Evolutionary conservation across 2,113 vertebrate genomes (phyloP).

Genomic region (Pterophyllum scalare): DNA sequence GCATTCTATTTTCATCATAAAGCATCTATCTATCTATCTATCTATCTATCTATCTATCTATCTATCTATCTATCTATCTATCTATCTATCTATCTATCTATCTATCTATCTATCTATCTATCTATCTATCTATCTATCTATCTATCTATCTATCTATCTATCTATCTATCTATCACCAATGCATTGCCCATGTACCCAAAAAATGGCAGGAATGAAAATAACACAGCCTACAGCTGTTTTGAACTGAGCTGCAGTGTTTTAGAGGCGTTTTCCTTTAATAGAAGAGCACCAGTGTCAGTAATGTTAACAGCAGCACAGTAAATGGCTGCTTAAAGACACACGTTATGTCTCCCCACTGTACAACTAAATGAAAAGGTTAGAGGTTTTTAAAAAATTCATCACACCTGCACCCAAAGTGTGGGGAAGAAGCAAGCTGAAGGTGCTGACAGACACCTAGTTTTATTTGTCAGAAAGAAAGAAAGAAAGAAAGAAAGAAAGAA

Average conservation of each 20-base stretch:
- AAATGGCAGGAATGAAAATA: constrained; percentile 36
- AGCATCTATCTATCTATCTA: no score
- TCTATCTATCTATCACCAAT: no score
- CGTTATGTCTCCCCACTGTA: constrained; percentile 6
- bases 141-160: no score
- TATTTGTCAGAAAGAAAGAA: constrained; percentile 19
- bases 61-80: no score
- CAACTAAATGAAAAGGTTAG: constrained; percentile 64
- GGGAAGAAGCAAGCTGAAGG: not conserved
- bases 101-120: no score
- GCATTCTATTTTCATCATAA: not conserved
- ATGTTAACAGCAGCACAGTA: constrained; percentile 40
- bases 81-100: no score
- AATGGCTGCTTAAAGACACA: constrained; percentile 42
- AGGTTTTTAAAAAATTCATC: constrained; percentile 46
- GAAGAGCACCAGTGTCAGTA: constrained; percentile 26
- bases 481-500: constrained; percentile 10
- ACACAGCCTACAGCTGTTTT: constrained; percentile 57
- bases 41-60: no score
- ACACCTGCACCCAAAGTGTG: constrained; percentile 54
- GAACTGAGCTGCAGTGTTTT: constrained; percentile 37
- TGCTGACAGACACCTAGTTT: constrained; percentile 24
- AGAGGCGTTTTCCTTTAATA: constrained; percentile 41
- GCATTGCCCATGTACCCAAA: not conserved
- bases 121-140: no score